Evolutionary conservation across 2,888 invertebrate genomes (phyloP), one percentile per base, ranked within the genome.

Genomic region (Lycophotia porphyrea): DNA sequence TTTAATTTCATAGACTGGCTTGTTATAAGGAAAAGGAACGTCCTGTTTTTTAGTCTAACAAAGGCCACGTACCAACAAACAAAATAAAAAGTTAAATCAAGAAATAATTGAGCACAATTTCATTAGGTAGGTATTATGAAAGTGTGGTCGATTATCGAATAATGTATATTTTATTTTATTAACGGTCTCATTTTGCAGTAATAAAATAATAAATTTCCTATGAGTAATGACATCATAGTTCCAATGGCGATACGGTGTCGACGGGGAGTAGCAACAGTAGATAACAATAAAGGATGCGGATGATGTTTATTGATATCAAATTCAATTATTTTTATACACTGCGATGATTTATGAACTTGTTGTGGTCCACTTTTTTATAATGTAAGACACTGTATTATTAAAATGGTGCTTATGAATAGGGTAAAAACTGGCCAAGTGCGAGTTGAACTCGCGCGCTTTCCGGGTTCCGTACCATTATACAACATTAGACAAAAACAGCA

Each of bases 251-350:
- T 60, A 71, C 24, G 44, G 72, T 73, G 58, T 77, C 68, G 68
- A 42, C 49, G 55, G 55, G 34, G 72, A 64, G 69, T 65, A 68
- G 70, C 64, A 63, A 76, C 58, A 60, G 24, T 61, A 52, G 76
- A 78, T 67, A 71, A 74, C 34, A 47, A 67, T 61, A 49, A 76
- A 76, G 71, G 77, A 85, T 80, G 70, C 72, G 64, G 66, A 73
- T 71, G 68, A 55, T 61, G 27, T 52, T 49, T 73, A 64, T 76
- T 75, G 81, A 81, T 89, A 89, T 89, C 87, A 68, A 78, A 82
- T 87, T 87, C 81, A 87, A 86, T 90, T 80, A 84, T 47, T 81
- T 74, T 78, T 78, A 78, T 66, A 80, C 58, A 76, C 78, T 74
- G 71, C 34, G 42, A 81, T 79, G 72, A 86, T 84, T 83, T 86